Evolutionary conservation across 2,797 vertebrate species (phyloP).

Genomic region (Pipistrellus nathusii): DNA sequence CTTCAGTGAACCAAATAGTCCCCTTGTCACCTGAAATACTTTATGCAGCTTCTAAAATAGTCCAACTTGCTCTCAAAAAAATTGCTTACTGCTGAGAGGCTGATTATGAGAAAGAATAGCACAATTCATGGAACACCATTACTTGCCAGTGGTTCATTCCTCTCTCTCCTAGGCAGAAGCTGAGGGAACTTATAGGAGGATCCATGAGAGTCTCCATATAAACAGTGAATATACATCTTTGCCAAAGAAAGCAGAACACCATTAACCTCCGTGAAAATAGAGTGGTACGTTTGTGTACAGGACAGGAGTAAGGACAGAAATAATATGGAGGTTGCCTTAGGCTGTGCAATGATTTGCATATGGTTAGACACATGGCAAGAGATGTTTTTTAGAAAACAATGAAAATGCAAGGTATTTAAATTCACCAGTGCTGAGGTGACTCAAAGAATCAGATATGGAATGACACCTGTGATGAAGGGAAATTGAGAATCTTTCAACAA

Average conservation of each 20-base stretch:
- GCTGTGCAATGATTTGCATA: conserved; percentile 65
- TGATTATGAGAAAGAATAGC: conserved; percentile 41
- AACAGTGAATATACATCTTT: conserved; percentile 62
- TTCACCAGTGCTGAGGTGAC: conserved; percentile 67
- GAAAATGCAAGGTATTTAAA: conserved; percentile 76
- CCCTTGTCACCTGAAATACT: conserved; percentile 65
- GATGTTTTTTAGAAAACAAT: conserved; percentile 73
- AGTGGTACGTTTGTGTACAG: conserved; percentile 64
- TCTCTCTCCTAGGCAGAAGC: neutral
- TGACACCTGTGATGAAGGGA: conserved; percentile 25
- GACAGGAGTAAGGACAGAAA: conserved; percentile 76
- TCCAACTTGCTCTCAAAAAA: conserved; percentile 55
- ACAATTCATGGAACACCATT: conserved; percentile 6
- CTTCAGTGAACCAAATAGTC: conserved; percentile 61
- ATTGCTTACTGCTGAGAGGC: conserved; percentile 13
- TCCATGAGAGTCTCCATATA: conserved; percentile 60
- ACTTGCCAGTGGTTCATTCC: neutral
- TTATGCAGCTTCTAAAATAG: conserved; percentile 58
- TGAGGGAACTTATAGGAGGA: neutral
- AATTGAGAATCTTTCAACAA: neutral
- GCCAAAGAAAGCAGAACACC: conserved; percentile 64
- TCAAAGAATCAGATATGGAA: conserved; percentile 72
- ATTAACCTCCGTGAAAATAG: conserved; percentile 77
- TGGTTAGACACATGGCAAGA: conserved; percentile 72
- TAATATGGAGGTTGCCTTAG: conserved; percentile 70